phyloP scores from a whole-genome alignment of 1,140 invertebrate species.

The Caenorhabditis inopinata region DNA sequence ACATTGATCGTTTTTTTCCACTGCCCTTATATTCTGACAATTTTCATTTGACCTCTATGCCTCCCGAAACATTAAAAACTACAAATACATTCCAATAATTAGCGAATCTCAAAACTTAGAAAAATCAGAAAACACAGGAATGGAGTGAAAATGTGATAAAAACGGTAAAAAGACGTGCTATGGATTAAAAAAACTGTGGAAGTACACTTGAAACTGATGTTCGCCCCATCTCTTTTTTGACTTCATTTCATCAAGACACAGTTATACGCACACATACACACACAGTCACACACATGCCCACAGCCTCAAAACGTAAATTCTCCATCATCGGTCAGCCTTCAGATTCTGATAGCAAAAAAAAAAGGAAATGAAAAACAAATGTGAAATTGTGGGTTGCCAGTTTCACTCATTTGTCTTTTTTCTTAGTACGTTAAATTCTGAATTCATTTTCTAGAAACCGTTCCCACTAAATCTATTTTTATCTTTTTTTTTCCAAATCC shows the following conservation, averaged over 20 bases:
- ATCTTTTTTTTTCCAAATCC: neutral
- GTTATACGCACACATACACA: slow-evolving; percentile 1
- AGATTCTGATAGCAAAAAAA: neutral
- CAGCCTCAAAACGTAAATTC: neutral
- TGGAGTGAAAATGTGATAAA: neutral
- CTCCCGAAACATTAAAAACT: too few species aligned
- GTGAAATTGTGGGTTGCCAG: too few species aligned
- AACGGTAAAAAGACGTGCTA: neutral
- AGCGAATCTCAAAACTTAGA: too few species aligned
- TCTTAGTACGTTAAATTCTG: neutral
- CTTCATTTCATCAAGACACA: slow-evolving; percentile 15
- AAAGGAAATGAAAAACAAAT: slow-evolving; percentile 16
- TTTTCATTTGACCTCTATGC: too few species aligned
- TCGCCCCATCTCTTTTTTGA: neutral
- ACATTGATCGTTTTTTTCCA: slow-evolving; percentile 23
- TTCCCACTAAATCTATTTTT: neutral
- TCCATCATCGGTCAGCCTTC: slow-evolving; percentile 15
- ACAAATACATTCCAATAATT: too few species aligned
- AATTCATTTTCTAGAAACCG: neutral
- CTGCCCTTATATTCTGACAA: too few species aligned
- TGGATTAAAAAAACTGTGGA: too few species aligned
- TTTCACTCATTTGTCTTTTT: neutral
- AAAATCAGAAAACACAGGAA: too few species aligned
- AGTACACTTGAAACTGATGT: neutral
- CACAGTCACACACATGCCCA: slow-evolving; percentile 6